A percentile compares a stretch with the other conserved stretches of the same genome.
Conservation (phyloP, 2,888 invertebrate species). For the Ennomos quercinarius region DNA sequence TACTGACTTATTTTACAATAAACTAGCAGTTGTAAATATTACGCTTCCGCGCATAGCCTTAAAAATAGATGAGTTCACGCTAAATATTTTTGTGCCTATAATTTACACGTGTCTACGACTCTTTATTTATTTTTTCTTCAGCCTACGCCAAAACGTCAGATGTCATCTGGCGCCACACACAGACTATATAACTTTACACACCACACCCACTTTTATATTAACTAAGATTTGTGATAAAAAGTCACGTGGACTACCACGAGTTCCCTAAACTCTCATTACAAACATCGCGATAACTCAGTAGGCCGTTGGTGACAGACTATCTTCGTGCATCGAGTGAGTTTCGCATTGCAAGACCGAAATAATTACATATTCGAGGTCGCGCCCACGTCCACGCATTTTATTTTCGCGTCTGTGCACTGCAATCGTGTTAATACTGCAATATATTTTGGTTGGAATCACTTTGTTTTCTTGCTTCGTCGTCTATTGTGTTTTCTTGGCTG, state of each 20-base stretch:
- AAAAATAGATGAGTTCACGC: too few species aligned
- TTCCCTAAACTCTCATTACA: slow-evolving; percentile 27
- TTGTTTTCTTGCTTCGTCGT: slow-evolving; percentile 35
- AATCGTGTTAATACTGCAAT: slow-evolving; percentile 41
- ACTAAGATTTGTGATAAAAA: slow-evolving; percentile 10
- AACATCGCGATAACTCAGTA: slow-evolving; percentile 16
- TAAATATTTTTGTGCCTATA: not conserved
- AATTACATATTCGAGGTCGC: slow-evolving; percentile 75
- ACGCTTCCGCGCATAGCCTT: too few species aligned
- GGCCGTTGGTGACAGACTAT: slow-evolving; percentile 49
- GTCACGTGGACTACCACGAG: slow-evolving; percentile 24
- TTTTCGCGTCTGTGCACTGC: slow-evolving; percentile 41
- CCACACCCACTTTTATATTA: slow-evolving; percentile 23
- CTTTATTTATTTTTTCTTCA: too few species aligned
- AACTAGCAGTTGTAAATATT: too few species aligned
- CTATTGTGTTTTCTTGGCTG: slow-evolving; percentile 21
- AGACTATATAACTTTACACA: slow-evolving; percentile 4
- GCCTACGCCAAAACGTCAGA: not conserved
- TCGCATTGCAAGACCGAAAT: slow-evolving; percentile 65
- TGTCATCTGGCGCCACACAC: not conserved
- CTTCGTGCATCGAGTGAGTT: slow-evolving; percentile 44
- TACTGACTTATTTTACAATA: too few species aligned
- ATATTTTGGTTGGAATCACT: slow-evolving; percentile 44
- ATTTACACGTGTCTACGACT: too few species aligned
- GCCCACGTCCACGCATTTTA: slow-evolving; percentile 58